Evolutionary conservation across 2,888 invertebrate genomes (phyloP).

Genomic region (Drosophila robusta): DNA sequence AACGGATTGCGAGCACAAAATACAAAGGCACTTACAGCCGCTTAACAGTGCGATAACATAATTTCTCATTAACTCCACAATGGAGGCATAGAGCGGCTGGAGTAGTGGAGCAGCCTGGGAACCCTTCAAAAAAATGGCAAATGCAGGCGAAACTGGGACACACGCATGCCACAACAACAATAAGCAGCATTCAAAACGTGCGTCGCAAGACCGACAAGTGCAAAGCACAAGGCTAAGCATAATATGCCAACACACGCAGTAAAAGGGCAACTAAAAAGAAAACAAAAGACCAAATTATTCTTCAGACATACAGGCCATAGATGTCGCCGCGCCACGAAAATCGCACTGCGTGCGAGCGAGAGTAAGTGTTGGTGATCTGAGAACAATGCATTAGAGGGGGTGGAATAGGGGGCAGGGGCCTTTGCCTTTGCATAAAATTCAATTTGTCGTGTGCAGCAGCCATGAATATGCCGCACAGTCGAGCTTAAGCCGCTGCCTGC

Average conservation of each 20-base stretch:
- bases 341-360: not conserved
- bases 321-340: slow-evolving; percentile 47
- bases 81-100: slow-evolving; percentile 27
- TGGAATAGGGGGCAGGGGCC: slow-evolving; percentile 11
- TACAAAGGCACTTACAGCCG: slow-evolving; percentile 27
- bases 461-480: slow-evolving; percentile 78
- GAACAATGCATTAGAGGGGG: slow-evolving; percentile 39
- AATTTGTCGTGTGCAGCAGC: slow-evolving; percentile 81
- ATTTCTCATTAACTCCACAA: slow-evolving; percentile 74
- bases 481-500: slow-evolving; percentile 52
- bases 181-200: slow-evolving; percentile 44
- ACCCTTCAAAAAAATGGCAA: slow-evolving; percentile 10
- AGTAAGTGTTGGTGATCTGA: slow-evolving; percentile 16
- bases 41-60: slow-evolving; percentile 76
- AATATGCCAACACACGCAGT: slow-evolving; percentile 38
- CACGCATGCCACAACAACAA: slow-evolving; percentile 40
- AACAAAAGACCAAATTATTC: slow-evolving; percentile 74
- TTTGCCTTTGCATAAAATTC: slow-evolving; percentile 79
- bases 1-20: slow-evolving; percentile 16
- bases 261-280: slow-evolving; percentile 48
- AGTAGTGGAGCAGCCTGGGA: slow-evolving; percentile 1
- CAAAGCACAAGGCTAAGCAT: slow-evolving; percentile 62
- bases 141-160: slow-evolving; percentile 66
- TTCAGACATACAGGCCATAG: slow-evolving; percentile 62
- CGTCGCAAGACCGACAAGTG: slow-evolving; percentile 54